Base-by-base conservation (phyloP, 2,797 vertebrate species). In the Scolopax bukidnonensis region DNA sequence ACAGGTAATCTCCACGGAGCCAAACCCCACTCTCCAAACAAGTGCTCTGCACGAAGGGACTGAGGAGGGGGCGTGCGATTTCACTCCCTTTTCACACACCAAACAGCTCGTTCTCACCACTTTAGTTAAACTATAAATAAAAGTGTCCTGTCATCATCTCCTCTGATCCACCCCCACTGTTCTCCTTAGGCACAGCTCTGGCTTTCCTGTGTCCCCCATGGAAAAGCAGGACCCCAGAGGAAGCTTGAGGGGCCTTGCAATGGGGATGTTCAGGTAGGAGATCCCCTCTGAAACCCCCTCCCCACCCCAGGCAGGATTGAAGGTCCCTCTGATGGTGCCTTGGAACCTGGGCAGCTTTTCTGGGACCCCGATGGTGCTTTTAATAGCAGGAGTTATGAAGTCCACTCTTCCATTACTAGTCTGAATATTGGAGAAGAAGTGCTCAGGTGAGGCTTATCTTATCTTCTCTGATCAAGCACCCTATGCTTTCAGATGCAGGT, bases 181-280 rank as follows among this genome's bases (percentile, higher is more conserved):
- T 76, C 63, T 86, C 38, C 54, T 79, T 21, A 25, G 54, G 53
- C 36, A 24, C 65, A 68, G 43, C 33, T 75, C 59, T 53, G 48
- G 32, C 15, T 67, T 59, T 30, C 61, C 67, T 28, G 12, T 6
- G 10, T 24, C 33, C 14, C 36, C 24, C 9, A 7, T 0, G 4
- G 38, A 48, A 70, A 36, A 74, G 28, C 20, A 24, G 20, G 59
- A 59, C 33, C 23, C 19, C n/a, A 6, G 25, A 33, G 28, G 14
- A 57, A 36, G 23, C 13, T 25, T 36, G 6, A 12, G 32, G 9
- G 24, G 4, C 50, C 60, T 64, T 1, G 1, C 0, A 1, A 30
- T 1, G 3, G 36, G 40, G 33, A 43, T 1, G 2, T 11, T 38
- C 23, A 33, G 56, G 69, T 5, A 16, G 33, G 18, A 48, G 24